Evolutionary conservation across 2,888 invertebrate species (phyloP), one percentile per base, ranked within the genome.

Genomic region (Chymomyza amoena): DNA sequence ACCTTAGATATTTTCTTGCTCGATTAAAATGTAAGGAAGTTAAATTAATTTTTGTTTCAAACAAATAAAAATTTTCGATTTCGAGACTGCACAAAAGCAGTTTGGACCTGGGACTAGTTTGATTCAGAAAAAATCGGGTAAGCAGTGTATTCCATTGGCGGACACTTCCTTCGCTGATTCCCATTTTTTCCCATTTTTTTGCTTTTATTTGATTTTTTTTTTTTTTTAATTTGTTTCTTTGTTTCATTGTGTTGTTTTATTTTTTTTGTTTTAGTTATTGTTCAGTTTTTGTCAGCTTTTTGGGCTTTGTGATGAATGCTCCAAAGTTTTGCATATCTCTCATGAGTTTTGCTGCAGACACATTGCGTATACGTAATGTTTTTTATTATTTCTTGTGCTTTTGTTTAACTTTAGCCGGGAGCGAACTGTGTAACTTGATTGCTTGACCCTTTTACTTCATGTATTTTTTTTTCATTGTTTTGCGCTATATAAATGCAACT

Each of bases 311-410:
- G 39, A 45, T 45, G 39, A 45, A 45, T 45, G 13, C 39, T 45
- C 39, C 39, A 45, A 45, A 45, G 39, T 45, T 45, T 45, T 45
- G 39, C 39, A 45, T 45, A 45, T 45, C 36, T 60, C 32, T 36
- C 36, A 28, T 60, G n/a, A n/a, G 60, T 60, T 36, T 36, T 60
- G 36, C n/a, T 9, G 57, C 57, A 50, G 51, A n/a, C 54, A 51
- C 70, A 36, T 39, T 73, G 68, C 69, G 68, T 75, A 70, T 72
- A 56, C 25, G 59, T 25, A 64, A 64, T 69, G 59, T 66, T 60
- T 56, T 63, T 50, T 32, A 0, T 32, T 32, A 7, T 32, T 32
- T 32, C 1, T 39, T 39, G 2, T 45, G 39, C 39, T 45, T 45
- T 45, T 45, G 39, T 45, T 45, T 45, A 45, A 45, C 39, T 45